phyloP scores from a whole-genome alignment of 2,888 invertebrate species.

The Apodemia mormo region DNA sequence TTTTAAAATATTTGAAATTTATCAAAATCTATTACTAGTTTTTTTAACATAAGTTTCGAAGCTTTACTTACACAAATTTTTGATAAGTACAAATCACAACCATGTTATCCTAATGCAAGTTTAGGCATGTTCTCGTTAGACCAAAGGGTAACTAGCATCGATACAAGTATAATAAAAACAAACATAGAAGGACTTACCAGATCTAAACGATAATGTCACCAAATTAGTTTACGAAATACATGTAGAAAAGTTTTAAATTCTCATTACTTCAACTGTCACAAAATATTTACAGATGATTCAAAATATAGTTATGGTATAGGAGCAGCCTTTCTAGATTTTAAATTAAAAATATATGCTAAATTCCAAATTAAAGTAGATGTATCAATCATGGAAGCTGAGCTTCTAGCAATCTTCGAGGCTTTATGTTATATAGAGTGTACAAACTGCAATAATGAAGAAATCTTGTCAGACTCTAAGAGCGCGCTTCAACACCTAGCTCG shows the following conservation, averaged over 20 bases:
- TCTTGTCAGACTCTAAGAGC: constrained; percentile 22
- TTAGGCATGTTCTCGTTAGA: too few species aligned
- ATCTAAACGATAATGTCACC: too few species aligned
- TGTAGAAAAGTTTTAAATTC: too few species aligned
- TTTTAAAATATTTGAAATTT: too few species aligned
- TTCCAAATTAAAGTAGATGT: background rate
- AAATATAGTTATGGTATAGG: background rate
- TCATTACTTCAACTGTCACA: too few species aligned
- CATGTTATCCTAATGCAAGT: too few species aligned
- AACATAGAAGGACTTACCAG: background rate
- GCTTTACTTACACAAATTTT: too few species aligned
- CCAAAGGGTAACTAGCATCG: background rate
- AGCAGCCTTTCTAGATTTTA: background rate
- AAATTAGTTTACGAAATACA: too few species aligned
- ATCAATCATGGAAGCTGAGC: background rate
- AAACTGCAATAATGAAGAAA: background rate
- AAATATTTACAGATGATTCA: background rate
- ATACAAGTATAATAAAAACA: background rate
- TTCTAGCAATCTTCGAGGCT: background rate
- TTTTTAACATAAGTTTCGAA: too few species aligned
- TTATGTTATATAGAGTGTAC: background rate
- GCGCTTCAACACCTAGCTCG: constrained; percentile 30
- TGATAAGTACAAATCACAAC: too few species aligned
- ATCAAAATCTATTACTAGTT: too few species aligned
- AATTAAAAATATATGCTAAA: background rate